Base-by-base conservation (phyloP, 2,113 vertebrate genomes). In the Dascyllus trimaculatus region DNA sequence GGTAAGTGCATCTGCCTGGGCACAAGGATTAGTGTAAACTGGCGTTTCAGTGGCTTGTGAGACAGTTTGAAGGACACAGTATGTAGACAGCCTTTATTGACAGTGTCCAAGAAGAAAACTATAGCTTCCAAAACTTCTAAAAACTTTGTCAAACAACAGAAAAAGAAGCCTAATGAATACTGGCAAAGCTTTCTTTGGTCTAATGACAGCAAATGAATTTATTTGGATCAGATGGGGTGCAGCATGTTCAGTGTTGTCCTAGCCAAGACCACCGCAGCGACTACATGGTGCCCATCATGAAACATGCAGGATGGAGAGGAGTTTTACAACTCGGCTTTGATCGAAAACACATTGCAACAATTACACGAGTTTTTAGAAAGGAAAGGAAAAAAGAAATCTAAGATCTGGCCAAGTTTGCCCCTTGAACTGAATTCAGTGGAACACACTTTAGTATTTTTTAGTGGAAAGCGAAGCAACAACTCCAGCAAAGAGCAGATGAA, bases 391-490 rank as follows among this genome's bases (percentile, higher is more conserved):
- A n/a, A 17, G 48, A 19, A 49, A 49, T n/a, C 19, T n/a, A 56
- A 19, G 19, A 49, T 24, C 19, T 56, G 51, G 5, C 25, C 25
- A 9, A 18, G 65, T 11, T 43, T 26, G 32, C 40, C 53, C 18
- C 1, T 24, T 0, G 21, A 56, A 40, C 25, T 18, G 24, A 56
- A 43, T 45, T 51, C 35, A 56, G 5, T 43, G 32, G 21, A 54
- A 56, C 40, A 56, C 43, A 22, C 38, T 54, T 56, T 51, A 26
- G 54, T 43, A 26, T 54, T 69, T 69, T 56, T 25, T 24, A 43
- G 35, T 26, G 35, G 17, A 54, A 5, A 48, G 35, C 8, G 43
- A 57, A 38, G 21, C 38, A 32, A 64, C 38, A 46, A 22, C 32
- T 17, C 7, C 13, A 43, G 11, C 7, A 54, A 62, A 45, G 59